Evolutionary conservation across 2,888 invertebrate species (phyloP).

Genomic region (Latrodectus hesperus): DNA sequence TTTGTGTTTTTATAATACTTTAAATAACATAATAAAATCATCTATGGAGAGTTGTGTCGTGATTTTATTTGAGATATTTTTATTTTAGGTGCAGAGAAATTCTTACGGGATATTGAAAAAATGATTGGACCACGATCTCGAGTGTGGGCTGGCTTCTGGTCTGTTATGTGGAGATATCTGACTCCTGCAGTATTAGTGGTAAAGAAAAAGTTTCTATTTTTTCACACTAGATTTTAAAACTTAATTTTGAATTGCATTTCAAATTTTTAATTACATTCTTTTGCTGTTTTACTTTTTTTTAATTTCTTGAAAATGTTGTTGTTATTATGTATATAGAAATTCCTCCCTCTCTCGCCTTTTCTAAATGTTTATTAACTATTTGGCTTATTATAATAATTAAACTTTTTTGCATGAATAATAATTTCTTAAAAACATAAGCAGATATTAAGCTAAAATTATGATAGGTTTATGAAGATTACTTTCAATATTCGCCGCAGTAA

Average conservation of each 20-base stretch:
- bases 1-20: no score
- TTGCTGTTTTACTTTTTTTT: not conserved
- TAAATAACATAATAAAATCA: no score
- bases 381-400: no score
- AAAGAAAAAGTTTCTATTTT: conserved; percentile 71
- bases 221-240: not conserved
- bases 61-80: not conserved
- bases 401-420: no score
- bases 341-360: no score
- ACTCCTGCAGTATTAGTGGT: conserved; percentile 85
- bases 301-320: not conserved
- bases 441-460: no score
- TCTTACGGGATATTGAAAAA: conserved; percentile 75
- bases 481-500: no score
- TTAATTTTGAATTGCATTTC: not conserved
- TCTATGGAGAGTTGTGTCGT: no score
- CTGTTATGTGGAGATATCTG: conserved; percentile 84
- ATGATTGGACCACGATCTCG: conserved; percentile 79
- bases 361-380: no score
- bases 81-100: conserved; percentile 74
- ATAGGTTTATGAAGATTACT: no score
- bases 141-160: conserved; percentile 82
- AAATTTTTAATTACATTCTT: not conserved
- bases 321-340: not conserved
- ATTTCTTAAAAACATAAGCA: no score